phyloP scores from a whole-genome alignment of 2,113 vertebrate species.

The Macrotis lagotis region DNA sequence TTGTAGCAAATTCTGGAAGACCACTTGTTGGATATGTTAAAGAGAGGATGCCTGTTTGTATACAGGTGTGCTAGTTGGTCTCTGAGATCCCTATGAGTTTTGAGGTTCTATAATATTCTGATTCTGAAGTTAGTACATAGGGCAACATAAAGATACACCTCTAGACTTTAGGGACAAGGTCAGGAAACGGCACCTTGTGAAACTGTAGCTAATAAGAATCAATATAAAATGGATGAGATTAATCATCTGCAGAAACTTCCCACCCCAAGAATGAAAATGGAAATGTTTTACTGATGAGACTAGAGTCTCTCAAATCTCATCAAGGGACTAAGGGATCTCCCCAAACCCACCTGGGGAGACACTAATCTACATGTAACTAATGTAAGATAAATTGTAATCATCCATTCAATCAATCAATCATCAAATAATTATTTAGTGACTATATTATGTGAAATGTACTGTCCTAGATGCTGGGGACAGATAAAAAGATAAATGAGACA shows the following conservation, averaged over 20 bases:
- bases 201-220: background rate
- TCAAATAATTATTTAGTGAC: slow-evolving; percentile 1
- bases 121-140: background rate
- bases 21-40: background rate
- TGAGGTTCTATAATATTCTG: background rate
- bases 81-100: background rate
- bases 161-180: background rate
- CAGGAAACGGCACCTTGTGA: background rate
- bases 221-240: background rate
- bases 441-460: slow-evolving; percentile 3
- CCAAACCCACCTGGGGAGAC: background rate
- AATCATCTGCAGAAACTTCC: slow-evolving; percentile 1
- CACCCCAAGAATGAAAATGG: background rate
- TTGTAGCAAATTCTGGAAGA: background rate
- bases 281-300: slow-evolving; percentile 2
- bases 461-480: background rate
- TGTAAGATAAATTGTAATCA: slow-evolving; percentile 3
- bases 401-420: slow-evolving; percentile 2
- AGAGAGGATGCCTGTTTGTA: background rate
- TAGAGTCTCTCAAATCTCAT: slow-evolving; percentile 2
- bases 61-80: background rate
- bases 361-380: slow-evolving; percentile 1
- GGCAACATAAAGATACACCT: background rate
- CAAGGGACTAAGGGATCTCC: background rate
- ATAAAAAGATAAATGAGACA: slow-evolving; percentile 1